Conservation (phyloP, 2,797 vertebrate genomes). For the Esox lucius region DNA sequence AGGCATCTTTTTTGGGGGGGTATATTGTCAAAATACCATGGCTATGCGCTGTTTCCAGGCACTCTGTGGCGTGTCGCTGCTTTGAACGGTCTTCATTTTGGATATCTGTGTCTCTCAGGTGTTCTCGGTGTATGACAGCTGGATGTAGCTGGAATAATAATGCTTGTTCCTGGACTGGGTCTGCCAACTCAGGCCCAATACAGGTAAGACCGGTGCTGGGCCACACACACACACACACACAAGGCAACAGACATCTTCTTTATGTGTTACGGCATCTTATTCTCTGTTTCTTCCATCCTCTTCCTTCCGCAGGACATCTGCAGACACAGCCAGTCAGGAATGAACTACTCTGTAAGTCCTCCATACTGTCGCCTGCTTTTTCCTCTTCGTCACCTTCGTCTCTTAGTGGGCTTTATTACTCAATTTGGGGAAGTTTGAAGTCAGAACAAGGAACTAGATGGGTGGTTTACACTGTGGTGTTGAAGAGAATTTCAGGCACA, state of each 20-base stretch:
- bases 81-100: too few species aligned
- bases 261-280: background rate
- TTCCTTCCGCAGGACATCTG: conserved; percentile 50
- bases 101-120: background rate
- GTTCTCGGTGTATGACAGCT: background rate
- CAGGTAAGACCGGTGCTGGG: background rate
- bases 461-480: background rate
- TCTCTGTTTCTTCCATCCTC: background rate
- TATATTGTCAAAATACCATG: too few species aligned
- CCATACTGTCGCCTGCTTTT: background rate
- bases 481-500: too few species aligned
- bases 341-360: conserved; percentile 53
- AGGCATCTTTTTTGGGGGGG: too few species aligned
- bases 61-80: too few species aligned
- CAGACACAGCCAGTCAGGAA: background rate
- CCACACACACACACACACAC: background rate
- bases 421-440: background rate
- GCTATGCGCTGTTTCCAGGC: too few species aligned
- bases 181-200: background rate
- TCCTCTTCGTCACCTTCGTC: background rate
- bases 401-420: background rate
- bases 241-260: background rate
- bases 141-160: background rate
- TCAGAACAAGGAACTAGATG: background rate
- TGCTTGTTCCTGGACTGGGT: background rate